Evolutionary conservation across 1,140 invertebrate genomes (phyloP), one percentile per base, ranked within the genome.

Genomic region (Neoseiulus cucumeris): DNA sequence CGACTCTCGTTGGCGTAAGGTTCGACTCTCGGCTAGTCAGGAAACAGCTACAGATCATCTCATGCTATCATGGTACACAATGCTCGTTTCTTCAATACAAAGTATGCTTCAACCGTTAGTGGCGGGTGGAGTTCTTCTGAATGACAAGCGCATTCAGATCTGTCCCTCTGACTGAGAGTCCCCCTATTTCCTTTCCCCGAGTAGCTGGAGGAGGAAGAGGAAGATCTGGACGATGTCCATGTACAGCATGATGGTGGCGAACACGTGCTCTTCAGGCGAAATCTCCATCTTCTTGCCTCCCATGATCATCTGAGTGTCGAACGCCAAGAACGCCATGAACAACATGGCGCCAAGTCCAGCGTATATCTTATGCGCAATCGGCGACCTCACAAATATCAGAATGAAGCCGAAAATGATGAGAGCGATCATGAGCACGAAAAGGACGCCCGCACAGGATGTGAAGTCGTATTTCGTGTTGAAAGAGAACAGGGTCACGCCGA

Each of bases 301-400:
- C 72, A 85, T 79, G 6, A 85, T 78, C 72, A 80, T 79, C 75
- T 85, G 84, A 1, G 83, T 80, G 70, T 86, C 83, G 70, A 80
- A 82, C 44, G 82, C 79, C 66, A 85, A 72, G 70, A 82, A 85
- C 79, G 82, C 74, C 67, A 74, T 73, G 64, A 67, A 67, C 65
- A 69, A 66, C 41, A 65, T 28, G 66, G 65, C 30, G 64, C 45
- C 42, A 25, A 20, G 51, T 5, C 42, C 39, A n/a, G 0, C 22
- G 12, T 64, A 51, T 22, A 80, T 44, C 7, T 74, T 67, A 5
- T 74, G 68, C 64, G 78, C 66, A 30, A 73, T 67, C 22, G 47
- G 68, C 33, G 72, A 70, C 20, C 70, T 65, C 0, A 72, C 74
- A 59, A 76, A 76, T 1, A 73, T 69, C 25, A 76, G 71, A 18